Evolutionary conservation across 1,140 invertebrate genomes (phyloP).

Genomic region (Drosophila jambulina): DNA sequence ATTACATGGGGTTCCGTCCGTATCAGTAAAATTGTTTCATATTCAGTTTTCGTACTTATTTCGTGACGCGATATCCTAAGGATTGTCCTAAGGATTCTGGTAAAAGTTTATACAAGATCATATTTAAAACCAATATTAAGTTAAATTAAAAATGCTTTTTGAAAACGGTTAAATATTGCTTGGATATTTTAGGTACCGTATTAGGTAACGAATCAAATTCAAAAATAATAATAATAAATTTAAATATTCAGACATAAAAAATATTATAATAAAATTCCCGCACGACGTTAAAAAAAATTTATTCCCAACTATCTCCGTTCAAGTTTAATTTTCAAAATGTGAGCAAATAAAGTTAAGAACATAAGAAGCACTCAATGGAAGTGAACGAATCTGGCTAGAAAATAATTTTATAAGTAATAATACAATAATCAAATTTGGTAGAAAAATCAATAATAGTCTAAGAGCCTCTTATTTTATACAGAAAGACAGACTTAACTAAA

Average conservation of each 20-base stretch:
- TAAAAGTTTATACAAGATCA: not conserved
- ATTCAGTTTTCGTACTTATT: constrained; percentile 58
- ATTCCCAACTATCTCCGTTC: too few relatives aligned
- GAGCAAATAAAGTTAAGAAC: too few relatives aligned
- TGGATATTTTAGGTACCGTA: not conserved
- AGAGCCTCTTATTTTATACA: too few relatives aligned
- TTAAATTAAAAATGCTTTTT: not conserved
- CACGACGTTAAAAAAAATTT: not conserved
- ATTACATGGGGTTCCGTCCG: constrained; percentile 9
- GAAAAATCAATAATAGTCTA: too few relatives aligned
- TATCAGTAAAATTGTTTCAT: constrained; percentile 39
- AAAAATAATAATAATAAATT: too few relatives aligned
- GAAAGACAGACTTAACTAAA: too few relatives aligned
- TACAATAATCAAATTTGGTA: too few relatives aligned
- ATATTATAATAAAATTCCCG: not conserved
- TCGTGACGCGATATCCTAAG: constrained; percentile 50
- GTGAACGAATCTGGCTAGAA: too few relatives aligned
- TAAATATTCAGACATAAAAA: too few relatives aligned
- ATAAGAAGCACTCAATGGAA: too few relatives aligned
- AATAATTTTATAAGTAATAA: too few relatives aligned
- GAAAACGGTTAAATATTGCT: not conserved
- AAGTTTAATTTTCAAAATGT: too few relatives aligned
- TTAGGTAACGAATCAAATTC: not conserved
- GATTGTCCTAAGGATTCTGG: constrained; percentile 14
- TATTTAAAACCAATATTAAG: not conserved